Conservation (phyloP, 2,113 vertebrate genomes). For the Empidonax alnorum region DNA sequence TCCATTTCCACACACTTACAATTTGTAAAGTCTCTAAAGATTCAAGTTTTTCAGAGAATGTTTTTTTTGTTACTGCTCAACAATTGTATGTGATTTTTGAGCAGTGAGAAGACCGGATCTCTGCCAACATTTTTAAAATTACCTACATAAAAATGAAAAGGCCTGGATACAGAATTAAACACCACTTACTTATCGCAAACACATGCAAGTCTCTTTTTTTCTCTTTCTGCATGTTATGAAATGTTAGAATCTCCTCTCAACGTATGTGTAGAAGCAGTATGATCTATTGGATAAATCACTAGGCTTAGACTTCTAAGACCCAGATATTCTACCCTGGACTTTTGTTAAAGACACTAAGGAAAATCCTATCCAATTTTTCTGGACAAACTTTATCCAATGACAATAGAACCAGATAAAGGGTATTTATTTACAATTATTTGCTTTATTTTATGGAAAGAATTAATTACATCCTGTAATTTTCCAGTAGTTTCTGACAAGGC, state of each 20-base stretch:
- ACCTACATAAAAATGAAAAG: constrained; percentile 24
- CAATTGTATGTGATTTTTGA: not conserved
- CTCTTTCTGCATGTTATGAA: not conserved
- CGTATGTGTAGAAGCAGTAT: not conserved
- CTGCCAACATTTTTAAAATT: constrained; percentile 29
- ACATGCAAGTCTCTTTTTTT: constrained; percentile 8
- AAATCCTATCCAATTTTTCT: not conserved
- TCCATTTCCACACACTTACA: constrained; percentile 39
- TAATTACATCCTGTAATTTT: not conserved
- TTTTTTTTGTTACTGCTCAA: constrained; percentile 9
- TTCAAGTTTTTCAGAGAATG: not conserved
- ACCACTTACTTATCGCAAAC: not conserved
- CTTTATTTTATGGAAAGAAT: not conserved
- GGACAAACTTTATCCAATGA: not conserved
- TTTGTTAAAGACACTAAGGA: not conserved
- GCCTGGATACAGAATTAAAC: not conserved
- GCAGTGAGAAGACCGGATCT: not conserved
- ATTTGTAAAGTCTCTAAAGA: constrained; percentile 18
- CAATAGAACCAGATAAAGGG: not conserved
- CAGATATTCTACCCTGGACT: not conserved
- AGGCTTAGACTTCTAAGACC: not conserved
- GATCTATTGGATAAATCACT: not conserved
- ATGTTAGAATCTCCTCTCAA: not conserved
- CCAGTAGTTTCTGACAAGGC: not conserved
- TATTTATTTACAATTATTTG: not conserved